A percentile compares a stretch with the other conserved stretches of the same genome.
Conservation (phyloP, 2,797 vertebrate genomes). For the Lagorchestes hirsutus region DNA sequence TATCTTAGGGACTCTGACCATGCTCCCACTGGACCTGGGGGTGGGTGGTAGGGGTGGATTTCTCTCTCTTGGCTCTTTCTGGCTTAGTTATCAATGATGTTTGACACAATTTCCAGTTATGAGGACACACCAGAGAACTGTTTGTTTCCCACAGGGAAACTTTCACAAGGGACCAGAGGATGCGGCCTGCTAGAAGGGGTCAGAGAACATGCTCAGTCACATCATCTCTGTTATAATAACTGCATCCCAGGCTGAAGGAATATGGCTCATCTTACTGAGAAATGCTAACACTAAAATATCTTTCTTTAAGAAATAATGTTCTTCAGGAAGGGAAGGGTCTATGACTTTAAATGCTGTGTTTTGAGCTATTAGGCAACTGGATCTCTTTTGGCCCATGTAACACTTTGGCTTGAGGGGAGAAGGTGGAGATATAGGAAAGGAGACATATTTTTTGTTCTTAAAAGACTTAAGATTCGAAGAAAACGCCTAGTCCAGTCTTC, state of each 20-base stretch:
- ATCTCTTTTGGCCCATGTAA: neutral
- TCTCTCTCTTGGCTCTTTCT: neutral
- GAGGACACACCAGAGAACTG: neutral
- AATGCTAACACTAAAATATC: neutral
- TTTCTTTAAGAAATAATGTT: neutral
- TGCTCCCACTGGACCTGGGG: neutral
- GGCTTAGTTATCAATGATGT: neutral
- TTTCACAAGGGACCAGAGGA: neutral
- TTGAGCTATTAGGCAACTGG: neutral
- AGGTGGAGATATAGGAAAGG: neutral
- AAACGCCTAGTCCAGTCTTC: neutral
- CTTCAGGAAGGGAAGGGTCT: neutral
- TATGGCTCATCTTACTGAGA: neutral
- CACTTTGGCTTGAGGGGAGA: slow-evolving; percentile 28
- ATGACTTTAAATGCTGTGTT: neutral
- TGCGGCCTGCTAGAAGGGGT: neutral
- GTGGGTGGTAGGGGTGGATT: neutral
- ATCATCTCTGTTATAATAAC: neutral
- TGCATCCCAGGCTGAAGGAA: neutral
- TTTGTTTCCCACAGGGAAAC: neutral
- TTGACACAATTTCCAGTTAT: neutral
- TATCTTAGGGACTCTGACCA: neutral
- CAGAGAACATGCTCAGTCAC: neutral
- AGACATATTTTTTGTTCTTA: slow-evolving; percentile 62
- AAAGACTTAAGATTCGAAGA: neutral